Percentiles rank a stretch among this genome's conserved stretches.
These are phyloP conservation scores for Pelobates cultripes DNA, from an alignment of 2,797 vertebrate genomes.

Conservation along the genomic window DNA sequence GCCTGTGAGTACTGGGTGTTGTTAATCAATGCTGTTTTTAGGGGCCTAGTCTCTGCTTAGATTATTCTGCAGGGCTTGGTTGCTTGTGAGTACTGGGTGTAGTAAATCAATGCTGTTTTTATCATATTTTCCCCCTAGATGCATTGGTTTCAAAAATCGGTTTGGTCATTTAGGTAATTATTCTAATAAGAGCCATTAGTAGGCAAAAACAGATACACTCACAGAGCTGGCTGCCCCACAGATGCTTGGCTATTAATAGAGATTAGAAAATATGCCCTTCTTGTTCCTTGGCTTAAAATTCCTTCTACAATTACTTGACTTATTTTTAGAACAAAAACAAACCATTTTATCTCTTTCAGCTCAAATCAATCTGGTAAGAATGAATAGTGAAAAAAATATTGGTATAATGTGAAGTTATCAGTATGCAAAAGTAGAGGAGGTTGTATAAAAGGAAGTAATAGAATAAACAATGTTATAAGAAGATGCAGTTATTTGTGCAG, in stretches of 20 bases:
- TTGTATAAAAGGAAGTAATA: neutral
- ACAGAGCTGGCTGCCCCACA: neutral
- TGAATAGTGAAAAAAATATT: neutral
- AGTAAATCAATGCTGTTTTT: too few relatives aligned
- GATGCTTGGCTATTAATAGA: neutral
- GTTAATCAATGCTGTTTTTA: too few relatives aligned
- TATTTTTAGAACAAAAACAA: neutral
- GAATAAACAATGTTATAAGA: neutral
- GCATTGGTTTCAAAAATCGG: too few relatives aligned
- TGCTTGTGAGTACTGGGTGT: too few relatives aligned
- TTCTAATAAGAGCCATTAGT: too few relatives aligned
- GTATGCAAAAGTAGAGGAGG: neutral
- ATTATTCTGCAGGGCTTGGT: too few relatives aligned
- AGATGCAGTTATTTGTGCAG: conserved; percentile 7
- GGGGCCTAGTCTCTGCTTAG: too few relatives aligned
- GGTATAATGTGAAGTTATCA: neutral
- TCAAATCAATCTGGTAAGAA: neutral
- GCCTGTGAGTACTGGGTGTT: too few relatives aligned
- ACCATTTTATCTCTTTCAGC: neutral
- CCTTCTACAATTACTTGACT: neutral
- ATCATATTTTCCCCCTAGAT: too few relatives aligned
- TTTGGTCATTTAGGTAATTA: too few relatives aligned
- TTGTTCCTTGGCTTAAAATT: neutral
- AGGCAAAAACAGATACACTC: neutral
- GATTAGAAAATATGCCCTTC: neutral